phyloP scores from a whole-genome alignment of 2,888 invertebrate genomes.

The Barypeithes pellucidus region DNA sequence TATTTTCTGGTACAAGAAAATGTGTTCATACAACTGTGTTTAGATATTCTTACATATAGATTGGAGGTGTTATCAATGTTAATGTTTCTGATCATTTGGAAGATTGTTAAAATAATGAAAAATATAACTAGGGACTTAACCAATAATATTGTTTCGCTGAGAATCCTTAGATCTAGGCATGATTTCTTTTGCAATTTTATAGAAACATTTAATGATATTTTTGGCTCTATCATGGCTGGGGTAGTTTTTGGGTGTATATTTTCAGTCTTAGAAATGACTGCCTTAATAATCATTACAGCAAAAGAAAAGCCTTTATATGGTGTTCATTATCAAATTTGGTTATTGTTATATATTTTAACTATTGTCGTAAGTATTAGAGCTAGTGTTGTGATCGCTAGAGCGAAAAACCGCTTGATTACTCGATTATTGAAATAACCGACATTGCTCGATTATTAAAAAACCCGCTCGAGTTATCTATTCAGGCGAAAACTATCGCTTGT shows the following conservation, averaged over 20 bases:
- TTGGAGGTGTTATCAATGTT: not conserved
- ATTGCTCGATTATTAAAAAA: too few relatives aligned
- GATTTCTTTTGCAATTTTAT: not conserved
- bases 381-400: not conserved
- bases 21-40: not conserved
- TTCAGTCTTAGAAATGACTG: not conserved
- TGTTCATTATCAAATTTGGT: not conserved
- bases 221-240: not conserved
- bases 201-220: not conserved
- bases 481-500: too few relatives aligned
- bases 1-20: not conserved
- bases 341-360: not conserved
- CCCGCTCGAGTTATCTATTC: too few relatives aligned
- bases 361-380: not conserved
- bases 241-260: not conserved
- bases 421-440: too few relatives aligned
- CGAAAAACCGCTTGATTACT: too few relatives aligned
- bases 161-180: not conserved
- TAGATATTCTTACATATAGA: too few relatives aligned
- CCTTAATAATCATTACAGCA: not conserved
- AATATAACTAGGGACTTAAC: not conserved
- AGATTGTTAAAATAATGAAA: not conserved
- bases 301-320: not conserved
- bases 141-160: not conserved
- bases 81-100: not conserved